Percentiles rank a stretch among this genome's conserved stretches.
Conservation (phyloP, 2,113 vertebrate genomes). For the Bothrops jararaca region DNA sequence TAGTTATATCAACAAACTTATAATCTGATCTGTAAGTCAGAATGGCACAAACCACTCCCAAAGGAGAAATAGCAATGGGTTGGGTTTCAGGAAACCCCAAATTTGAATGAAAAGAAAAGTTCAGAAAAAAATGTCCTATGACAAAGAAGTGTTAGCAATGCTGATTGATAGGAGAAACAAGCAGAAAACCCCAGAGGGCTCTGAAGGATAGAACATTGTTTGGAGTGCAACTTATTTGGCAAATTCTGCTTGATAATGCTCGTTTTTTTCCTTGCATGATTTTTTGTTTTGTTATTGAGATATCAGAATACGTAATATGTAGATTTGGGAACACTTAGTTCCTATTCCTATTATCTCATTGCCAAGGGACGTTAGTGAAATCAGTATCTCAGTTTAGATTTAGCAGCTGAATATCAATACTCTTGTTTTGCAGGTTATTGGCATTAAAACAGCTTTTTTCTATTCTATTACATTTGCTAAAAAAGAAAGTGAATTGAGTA, state of each 20-base stretch:
- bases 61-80: background rate
- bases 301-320: background rate
- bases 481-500: background rate
- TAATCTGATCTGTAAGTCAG: background rate
- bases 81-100: background rate
- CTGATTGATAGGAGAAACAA: background rate
- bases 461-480: background rate
- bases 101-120: background rate
- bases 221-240: background rate
- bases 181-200: background rate
- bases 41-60: background rate
- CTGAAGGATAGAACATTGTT: background rate
- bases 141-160: background rate
- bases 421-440: background rate
- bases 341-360: background rate
- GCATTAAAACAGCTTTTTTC: background rate
- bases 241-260: background rate
- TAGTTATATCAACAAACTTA: background rate
- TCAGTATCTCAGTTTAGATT: background rate
- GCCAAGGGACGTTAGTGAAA: background rate
- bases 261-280: background rate
- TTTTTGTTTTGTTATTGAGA: background rate
- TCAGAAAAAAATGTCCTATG: background rate
- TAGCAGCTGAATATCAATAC: background rate
- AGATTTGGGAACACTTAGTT: background rate